These are phyloP conservation scores for Marmota monax DNA, from an alignment of 2,113 vertebrate genomes.

Conservation along the genomic window DNA sequence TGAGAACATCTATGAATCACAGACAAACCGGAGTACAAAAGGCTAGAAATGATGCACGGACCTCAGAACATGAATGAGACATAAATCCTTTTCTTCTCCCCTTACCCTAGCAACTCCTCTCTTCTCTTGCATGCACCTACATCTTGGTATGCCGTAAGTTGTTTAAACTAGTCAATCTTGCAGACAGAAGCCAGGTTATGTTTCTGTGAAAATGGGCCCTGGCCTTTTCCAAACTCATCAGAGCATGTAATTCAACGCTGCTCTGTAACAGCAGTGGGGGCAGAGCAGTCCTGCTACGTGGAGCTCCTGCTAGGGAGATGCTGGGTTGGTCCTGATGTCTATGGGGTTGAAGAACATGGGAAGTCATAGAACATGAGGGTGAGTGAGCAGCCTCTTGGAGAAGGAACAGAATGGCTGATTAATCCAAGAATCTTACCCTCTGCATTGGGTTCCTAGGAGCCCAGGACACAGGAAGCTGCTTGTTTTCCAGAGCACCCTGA, in stretches of 20 bases:
- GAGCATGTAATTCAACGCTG: neutral
- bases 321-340: neutral
- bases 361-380: neutral
- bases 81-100: neutral
- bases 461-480: neutral
- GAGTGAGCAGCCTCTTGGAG: neutral
- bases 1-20: neutral
- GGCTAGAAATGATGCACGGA: neutral
- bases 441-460: neutral
- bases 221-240: neutral
- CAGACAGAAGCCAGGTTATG: neutral
- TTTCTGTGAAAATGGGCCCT: neutral
- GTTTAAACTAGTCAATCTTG: neutral
- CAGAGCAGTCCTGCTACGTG: neutral
- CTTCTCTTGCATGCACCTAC: fast-evolving
- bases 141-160: neutral
- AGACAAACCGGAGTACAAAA: neutral
- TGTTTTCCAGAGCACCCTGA: neutral
- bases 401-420: neutral
- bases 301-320: neutral
- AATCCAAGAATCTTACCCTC: neutral
- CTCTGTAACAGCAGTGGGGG: no score
- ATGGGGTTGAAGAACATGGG: neutral
- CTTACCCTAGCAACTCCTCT: neutral
- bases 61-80: neutral